These are phyloP conservation scores for human (Homo sapiens) DNA, from an alignment of 2,113 vertebrate species.

Conservation along the genomic window DNA sequence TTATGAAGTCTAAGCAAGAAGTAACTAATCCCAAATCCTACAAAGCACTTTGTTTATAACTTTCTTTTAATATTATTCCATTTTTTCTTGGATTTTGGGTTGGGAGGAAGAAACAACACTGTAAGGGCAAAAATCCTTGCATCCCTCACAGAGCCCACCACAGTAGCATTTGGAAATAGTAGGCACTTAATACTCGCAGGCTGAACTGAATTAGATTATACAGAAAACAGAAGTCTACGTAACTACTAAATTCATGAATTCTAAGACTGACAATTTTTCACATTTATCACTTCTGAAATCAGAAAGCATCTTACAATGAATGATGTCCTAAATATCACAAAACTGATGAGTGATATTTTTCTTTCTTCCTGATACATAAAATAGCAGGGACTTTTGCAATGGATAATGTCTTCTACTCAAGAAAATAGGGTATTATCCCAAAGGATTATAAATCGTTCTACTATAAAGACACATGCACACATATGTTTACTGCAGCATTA, in stretches of 20 bases:
- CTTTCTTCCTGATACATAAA: not conserved
- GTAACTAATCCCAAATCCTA: not conserved
- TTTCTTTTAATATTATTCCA: not conserved
- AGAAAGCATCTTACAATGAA: not conserved
- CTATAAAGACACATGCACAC: too few relatives aligned
- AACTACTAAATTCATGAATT: not conserved
- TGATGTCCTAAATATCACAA: not conserved
- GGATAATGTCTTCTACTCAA: not conserved
- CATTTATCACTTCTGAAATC: not conserved
- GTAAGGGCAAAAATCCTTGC: not conserved
- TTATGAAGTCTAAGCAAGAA: not conserved
- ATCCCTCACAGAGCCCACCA: not conserved
- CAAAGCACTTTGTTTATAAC: not conserved
- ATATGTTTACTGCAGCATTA: too few relatives aligned
- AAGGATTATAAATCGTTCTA: not conserved
- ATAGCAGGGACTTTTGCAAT: not conserved
- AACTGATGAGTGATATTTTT: not conserved
- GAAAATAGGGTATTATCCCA: not conserved
- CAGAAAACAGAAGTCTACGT: not conserved
- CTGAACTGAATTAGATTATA: not conserved
- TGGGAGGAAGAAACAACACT: rapidly evolving
- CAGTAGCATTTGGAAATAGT: not conserved
- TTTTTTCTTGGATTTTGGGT: not conserved
- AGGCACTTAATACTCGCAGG: not conserved
- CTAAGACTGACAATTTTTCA: not conserved